phyloP scores from a whole-genome alignment of 2,797 vertebrate genomes.

The Silurus lanzhouensis region DNA sequence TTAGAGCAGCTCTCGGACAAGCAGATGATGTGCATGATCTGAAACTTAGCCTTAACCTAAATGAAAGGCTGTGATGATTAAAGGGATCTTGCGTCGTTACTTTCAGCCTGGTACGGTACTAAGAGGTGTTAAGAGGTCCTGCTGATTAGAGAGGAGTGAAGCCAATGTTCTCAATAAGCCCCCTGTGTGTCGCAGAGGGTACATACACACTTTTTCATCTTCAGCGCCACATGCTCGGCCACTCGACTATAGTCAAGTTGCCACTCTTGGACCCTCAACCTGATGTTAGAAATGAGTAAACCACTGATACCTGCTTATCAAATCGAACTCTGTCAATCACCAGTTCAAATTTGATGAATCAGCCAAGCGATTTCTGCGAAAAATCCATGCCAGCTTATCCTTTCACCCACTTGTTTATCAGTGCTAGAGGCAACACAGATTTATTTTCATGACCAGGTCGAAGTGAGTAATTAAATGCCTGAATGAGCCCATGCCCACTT shows the following conservation, averaged over 20 bases:
- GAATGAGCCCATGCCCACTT: slow-evolving; percentile 5
- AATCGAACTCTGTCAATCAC: not conserved
- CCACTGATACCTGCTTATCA: not conserved
- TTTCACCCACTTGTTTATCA: not conserved
- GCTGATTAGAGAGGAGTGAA: slow-evolving; percentile 15
- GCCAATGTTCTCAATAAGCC: slow-evolving; percentile 15
- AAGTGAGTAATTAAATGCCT: slow-evolving; percentile 14
- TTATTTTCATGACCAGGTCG: not conserved
- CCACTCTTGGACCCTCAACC: too few relatives aligned
- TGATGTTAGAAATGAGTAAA: not conserved
- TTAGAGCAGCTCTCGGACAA: slow-evolving; percentile 34
- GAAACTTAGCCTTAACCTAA: slow-evolving; percentile 31
- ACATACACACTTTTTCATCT: slow-evolving; percentile 13
- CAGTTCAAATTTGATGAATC: not conserved
- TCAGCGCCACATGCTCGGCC: not conserved
- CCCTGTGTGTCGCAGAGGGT: not conserved
- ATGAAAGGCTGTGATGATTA: slow-evolving; percentile 21
- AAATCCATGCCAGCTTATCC: not conserved
- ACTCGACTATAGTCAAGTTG: too few relatives aligned
- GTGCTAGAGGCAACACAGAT: too few relatives aligned
- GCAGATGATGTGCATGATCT: slow-evolving; percentile 11
- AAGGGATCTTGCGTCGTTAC: not conserved
- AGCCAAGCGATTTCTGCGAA: not conserved
- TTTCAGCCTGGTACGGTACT: not conserved
- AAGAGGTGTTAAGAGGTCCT: slow-evolving; percentile 11